Conservation (phyloP, 2,797 vertebrate species). For the Acanthornis magna region DNA sequence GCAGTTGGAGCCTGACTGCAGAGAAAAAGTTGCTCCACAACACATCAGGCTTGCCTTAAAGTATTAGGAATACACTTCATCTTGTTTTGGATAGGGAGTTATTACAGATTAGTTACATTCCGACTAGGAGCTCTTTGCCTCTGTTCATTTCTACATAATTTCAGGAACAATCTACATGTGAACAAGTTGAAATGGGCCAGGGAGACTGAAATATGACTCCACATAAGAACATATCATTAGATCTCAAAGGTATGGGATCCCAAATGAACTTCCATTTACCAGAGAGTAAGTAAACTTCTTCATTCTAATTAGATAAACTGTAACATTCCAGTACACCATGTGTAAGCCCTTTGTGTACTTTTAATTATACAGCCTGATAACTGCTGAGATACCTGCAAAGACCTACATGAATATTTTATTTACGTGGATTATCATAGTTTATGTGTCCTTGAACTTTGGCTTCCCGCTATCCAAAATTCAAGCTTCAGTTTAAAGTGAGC, state of each 20-base stretch:
- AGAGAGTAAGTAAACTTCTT: not conserved
- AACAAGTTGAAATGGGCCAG: not conserved
- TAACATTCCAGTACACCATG: not conserved
- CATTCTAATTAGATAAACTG: not conserved
- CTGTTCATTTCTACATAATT: not conserved
- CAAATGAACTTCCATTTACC: not conserved
- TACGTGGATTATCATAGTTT: not conserved
- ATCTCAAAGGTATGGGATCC: not conserved
- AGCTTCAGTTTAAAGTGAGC: not conserved
- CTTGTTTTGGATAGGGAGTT: not conserved
- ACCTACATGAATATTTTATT: not conserved
- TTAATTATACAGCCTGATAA: not conserved
- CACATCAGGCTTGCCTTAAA: not conserved
- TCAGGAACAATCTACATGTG: not conserved
- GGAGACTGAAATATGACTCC: not conserved
- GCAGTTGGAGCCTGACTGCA: not conserved
- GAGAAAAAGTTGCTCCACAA: not conserved
- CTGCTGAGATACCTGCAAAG: not conserved
- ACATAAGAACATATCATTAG: not conserved
- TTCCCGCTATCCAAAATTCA: not conserved
- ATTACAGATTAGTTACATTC: not conserved
- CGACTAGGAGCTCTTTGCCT: not conserved
- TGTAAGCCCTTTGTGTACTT: not conserved
- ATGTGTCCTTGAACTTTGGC: not conserved
- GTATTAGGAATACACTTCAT: not conserved